Percentiles rank a stretch among this genome's conserved stretches.
These are phyloP conservation scores for Trimorus sp. DNA, from an alignment of 2,888 invertebrate species.

Conservation along the genomic window DNA sequence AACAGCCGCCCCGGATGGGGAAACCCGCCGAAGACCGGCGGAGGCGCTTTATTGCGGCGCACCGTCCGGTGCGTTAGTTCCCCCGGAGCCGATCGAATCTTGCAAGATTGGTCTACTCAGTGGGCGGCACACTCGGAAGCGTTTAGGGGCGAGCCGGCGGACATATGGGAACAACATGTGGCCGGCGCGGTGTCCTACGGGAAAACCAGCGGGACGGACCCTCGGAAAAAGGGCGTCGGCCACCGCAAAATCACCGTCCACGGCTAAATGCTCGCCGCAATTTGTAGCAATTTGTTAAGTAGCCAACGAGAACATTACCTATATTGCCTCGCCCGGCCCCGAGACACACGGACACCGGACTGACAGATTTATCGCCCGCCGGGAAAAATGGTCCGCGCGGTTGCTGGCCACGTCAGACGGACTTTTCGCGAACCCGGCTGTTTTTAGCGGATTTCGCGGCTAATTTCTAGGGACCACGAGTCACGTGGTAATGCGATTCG, in stretches of 20 bases:
- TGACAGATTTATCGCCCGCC: slow-evolving; percentile 76
- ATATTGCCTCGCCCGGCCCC: slow-evolving; percentile 77
- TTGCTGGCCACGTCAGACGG: slow-evolving; percentile 50
- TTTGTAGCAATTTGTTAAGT: slow-evolving; percentile 82
- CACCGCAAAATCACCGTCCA: slow-evolving; percentile 71
- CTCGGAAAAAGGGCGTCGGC: slow-evolving; percentile 66
- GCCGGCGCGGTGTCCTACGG: slow-evolving; percentile 73
- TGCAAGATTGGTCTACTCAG: slow-evolving; percentile 68
- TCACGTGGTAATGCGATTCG: no score
- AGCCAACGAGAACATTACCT: slow-evolving; percentile 80
- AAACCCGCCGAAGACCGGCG: slow-evolving; percentile 49
- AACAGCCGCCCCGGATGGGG: slow-evolving; percentile 46
- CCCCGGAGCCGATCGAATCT: slow-evolving; percentile 66
- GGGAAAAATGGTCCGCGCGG: slow-evolving; percentile 46
- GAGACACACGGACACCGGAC: slow-evolving; percentile 74
- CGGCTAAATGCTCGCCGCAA: slow-evolving; percentile 79
- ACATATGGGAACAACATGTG: slow-evolving; percentile 82
- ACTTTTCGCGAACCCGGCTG: slow-evolving; percentile 40
- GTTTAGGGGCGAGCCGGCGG: slow-evolving; percentile 69
- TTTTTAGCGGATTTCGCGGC: background rate
- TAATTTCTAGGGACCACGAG: no score
- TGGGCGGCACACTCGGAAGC: slow-evolving; percentile 49
- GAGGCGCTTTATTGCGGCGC: slow-evolving; percentile 48
- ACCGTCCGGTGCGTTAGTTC: slow-evolving; percentile 58
- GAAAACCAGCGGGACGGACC: slow-evolving; percentile 68